phyloP scores from a whole-genome alignment of 2,797 vertebrate species.

The Ctenopoma multispine region DNA sequence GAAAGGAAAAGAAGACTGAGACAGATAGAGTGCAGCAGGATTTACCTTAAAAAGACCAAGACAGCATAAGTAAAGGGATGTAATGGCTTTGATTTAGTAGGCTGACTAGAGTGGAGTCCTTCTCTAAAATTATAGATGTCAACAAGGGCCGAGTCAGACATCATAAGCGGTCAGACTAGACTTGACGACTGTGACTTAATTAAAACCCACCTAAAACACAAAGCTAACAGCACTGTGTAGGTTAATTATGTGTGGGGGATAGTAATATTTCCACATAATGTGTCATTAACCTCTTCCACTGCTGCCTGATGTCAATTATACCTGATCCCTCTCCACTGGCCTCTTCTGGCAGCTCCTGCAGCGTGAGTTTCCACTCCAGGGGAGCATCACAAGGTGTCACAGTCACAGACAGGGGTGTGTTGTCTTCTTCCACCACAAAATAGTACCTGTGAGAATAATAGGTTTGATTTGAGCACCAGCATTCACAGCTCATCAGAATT shows the following conservation, averaged over 20 bases:
- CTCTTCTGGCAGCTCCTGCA: slow-evolving; percentile 97
- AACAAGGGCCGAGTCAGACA: slow-evolving; percentile 66
- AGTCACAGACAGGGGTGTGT: slow-evolving; percentile 95
- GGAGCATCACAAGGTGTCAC: slow-evolving; percentile 97
- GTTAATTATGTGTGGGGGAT: slow-evolving; percentile 65
- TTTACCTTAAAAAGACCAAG: slow-evolving; percentile 56
- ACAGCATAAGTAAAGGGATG: slow-evolving; percentile 71
- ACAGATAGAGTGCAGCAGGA: slow-evolving; percentile 38
- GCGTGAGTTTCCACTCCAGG: slow-evolving; percentile 95
- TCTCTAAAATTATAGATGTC: slow-evolving; percentile 71
- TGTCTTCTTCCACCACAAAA: slow-evolving; percentile 98
- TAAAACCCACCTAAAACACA: slow-evolving; percentile 76
- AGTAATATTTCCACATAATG: slow-evolving; percentile 62
- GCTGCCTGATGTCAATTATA: slow-evolving; percentile 68
- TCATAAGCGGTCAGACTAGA: slow-evolving; percentile 78
- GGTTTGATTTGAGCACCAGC: slow-evolving; percentile 20
- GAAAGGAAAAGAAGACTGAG: slow-evolving; percentile 24
- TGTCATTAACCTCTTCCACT: slow-evolving; percentile 72
- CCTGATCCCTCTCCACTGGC: slow-evolving; percentile 87
- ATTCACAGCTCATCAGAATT: slow-evolving; percentile 25
- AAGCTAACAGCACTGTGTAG: slow-evolving; percentile 68
- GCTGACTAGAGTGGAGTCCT: slow-evolving; percentile 46
- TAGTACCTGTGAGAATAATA: slow-evolving; percentile 89
- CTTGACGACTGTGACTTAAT: slow-evolving; percentile 75
- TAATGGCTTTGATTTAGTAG: slow-evolving; percentile 65